Percentiles rank a stretch among this genome's conserved stretches.
Evolutionary conservation across 2,797 vertebrate species (phyloP).

Genomic region (Alca torda): DNA sequence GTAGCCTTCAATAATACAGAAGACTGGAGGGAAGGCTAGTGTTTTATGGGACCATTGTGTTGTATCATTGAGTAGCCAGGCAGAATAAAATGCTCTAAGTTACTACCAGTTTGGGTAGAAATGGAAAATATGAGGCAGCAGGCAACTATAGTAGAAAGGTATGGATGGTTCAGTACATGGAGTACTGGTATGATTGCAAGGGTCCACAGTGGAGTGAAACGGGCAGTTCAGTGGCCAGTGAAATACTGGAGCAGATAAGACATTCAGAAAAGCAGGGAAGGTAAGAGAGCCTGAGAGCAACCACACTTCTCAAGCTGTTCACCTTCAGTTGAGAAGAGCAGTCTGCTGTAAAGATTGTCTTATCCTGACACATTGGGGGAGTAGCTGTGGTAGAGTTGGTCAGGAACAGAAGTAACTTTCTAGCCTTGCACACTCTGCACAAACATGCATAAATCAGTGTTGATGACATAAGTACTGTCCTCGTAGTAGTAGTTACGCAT

Average conservation of each 20-base stretch:
- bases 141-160: background rate
- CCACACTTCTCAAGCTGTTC: background rate
- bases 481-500: accelerated
- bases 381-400: background rate
- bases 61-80: background rate
- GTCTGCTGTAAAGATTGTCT: background rate
- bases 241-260: background rate
- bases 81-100: background rate
- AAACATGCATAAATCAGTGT: background rate
- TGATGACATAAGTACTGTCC: background rate
- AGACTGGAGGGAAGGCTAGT: background rate
- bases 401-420: background rate
- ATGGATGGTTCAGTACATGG: background rate
- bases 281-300: background rate
- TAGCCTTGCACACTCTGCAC: background rate
- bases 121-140: background rate
- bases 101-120: background rate
- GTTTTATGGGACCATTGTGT: background rate
- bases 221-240: background rate
- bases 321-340: background rate
- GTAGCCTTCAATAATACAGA: background rate
- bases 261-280: background rate
- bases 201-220: background rate
- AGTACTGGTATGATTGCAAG: background rate
- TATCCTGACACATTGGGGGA: background rate